Conservation (phyloP, 1,140 invertebrate species). For the Drosophila ogumai region DNA sequence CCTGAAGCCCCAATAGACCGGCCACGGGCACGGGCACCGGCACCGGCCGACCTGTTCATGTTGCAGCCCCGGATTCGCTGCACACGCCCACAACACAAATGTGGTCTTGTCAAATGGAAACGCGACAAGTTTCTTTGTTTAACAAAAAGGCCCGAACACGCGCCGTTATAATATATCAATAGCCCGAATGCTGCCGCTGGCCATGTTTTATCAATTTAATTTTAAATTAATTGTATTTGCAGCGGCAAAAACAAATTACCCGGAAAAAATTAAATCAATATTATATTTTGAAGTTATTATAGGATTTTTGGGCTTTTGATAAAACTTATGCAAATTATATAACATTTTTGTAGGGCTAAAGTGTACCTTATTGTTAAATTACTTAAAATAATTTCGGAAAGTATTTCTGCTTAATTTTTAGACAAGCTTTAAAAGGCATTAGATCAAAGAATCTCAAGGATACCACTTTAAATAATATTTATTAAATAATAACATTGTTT, state of each 20-base stretch:
- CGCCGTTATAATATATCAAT: slow-evolving; percentile 49
- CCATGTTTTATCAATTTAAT: slow-evolving; percentile 37
- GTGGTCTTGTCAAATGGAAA: slow-evolving; percentile 61
- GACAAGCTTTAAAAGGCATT: no score
- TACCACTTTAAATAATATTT: no score
- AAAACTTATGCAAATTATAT: not conserved
- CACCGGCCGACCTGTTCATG: slow-evolving; percentile 56
- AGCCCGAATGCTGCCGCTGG: slow-evolving; percentile 15
- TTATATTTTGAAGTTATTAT: not conserved
- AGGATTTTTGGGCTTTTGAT: not conserved
- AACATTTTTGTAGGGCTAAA: not conserved
- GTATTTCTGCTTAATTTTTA: no score
- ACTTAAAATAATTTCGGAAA: no score
- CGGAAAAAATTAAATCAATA: slow-evolving; percentile 4
- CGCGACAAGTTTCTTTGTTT: slow-evolving; percentile 58
- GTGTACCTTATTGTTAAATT: not conserved
- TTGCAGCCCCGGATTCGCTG: slow-evolving; percentile 52
- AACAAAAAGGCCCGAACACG: slow-evolving; percentile 45
- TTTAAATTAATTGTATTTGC: slow-evolving; percentile 38
- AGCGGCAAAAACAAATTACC: slow-evolving; percentile 23
- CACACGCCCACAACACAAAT: slow-evolving; percentile 56
- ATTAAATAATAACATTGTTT: no score
- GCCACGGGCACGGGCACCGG: not conserved
- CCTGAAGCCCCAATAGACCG: slow-evolving; percentile 49
- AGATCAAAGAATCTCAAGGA: no score